These are phyloP conservation scores for Phylloscopus trochilus DNA, from an alignment of 2,113 vertebrate species.

Conservation along the genomic window DNA sequence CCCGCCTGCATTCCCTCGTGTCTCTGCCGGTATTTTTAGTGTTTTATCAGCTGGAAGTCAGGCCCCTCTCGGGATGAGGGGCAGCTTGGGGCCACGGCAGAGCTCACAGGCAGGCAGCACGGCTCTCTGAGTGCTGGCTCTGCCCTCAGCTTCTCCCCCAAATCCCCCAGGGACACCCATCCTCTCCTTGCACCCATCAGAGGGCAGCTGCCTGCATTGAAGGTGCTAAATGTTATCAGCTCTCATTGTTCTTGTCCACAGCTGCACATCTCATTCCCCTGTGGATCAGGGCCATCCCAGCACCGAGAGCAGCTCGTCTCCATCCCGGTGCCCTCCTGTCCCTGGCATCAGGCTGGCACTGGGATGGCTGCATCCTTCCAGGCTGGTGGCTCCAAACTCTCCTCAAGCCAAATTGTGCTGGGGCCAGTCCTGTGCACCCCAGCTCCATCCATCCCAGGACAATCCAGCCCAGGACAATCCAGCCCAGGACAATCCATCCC, in stretches of 20 bases:
- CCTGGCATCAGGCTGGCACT: not conserved
- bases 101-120: accelerated
- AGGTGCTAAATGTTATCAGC: not conserved
- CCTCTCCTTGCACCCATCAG: not conserved
- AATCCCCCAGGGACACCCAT: accelerated
- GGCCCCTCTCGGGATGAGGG: not conserved
- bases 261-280: not conserved
- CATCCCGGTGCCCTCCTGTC: not conserved
- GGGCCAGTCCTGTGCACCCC: not conserved
- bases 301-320: not conserved
- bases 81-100: accelerated
- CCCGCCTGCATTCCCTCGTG: not conserved
- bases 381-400: not conserved
- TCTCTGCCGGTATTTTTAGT: not conserved
- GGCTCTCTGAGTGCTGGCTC: not conserved
- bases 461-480: not conserved
- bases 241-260: not conserved
- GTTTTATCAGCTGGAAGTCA: not conserved
- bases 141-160: not conserved
- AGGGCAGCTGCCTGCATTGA: accelerated
- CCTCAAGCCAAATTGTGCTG: not conserved
- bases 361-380: not conserved
- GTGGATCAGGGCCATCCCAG: not conserved
- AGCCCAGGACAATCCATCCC: not conserved
- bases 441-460: no score